Conservation (phyloP, 1,140 invertebrate genomes). For the Eriocheir sinensis region DNA sequence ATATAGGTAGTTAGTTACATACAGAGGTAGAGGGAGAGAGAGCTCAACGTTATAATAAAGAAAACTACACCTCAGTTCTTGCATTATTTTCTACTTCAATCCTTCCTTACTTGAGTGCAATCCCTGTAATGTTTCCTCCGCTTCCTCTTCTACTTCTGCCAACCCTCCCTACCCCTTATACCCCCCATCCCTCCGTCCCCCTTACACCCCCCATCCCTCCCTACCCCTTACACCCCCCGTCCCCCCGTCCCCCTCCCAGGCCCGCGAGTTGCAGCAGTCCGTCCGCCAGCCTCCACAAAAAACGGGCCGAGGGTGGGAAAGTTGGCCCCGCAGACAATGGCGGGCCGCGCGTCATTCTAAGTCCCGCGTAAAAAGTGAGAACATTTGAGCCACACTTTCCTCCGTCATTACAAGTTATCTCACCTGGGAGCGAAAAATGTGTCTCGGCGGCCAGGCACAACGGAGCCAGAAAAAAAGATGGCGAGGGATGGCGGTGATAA, state of each 20-base stretch:
- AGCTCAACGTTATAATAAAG: neutral
- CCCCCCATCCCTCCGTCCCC: no score
- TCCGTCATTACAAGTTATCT: conserved; percentile 15
- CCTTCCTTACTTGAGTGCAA: no score
- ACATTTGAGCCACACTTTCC: conserved; percentile 1
- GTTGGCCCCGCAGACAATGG: conserved; percentile 9
- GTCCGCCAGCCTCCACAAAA: neutral
- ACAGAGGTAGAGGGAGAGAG: neutral
- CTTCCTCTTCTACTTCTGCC: no score
- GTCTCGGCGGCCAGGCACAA: neutral
- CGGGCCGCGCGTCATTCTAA: neutral
- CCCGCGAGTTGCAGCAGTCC: neutral
- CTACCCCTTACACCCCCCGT: neutral
- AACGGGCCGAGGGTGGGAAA: neutral
- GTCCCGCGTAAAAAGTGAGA: neutral
- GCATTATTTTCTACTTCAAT: neutral
- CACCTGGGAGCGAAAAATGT: neutral
- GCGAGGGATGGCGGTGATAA: no score
- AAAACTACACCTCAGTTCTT: neutral
- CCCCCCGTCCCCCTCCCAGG: neutral
- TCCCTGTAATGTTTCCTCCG: no score
- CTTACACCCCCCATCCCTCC: neutral
- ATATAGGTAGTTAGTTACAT: neutral
- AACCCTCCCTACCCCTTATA: no score
- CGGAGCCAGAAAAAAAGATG: neutral